A percentile compares a stretch with the other conserved stretches of the same genome.
phyloP scores from a whole-genome alignment of 92 coral and sea anemone genomes.

The Pocillopora grandis region DNA sequence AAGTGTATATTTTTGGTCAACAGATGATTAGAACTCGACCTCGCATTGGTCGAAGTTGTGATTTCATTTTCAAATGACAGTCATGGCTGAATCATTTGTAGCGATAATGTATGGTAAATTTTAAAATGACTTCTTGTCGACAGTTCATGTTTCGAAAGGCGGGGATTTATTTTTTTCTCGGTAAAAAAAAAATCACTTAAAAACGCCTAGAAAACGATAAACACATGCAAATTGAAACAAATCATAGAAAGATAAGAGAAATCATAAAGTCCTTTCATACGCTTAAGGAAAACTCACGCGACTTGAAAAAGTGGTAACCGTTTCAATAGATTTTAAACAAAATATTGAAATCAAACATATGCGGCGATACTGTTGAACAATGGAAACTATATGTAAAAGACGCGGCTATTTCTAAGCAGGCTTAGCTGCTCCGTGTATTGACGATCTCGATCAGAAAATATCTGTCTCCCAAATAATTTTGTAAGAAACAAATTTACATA shows the following conservation, averaged over 20 bases:
- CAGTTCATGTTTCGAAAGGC: conserved; percentile 15
- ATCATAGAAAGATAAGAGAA: neutral
- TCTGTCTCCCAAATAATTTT: neutral
- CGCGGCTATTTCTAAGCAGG: too few species aligned
- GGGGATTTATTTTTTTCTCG: conserved; percentile 5
- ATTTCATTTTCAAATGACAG: conserved; percentile 10
- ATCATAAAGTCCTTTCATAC: neutral
- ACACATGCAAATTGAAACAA: neutral
- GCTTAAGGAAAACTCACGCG: neutral
- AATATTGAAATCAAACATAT: neutral
- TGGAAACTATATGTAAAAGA: too few species aligned
- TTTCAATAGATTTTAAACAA: neutral
- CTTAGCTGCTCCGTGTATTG: too few species aligned
- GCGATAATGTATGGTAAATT: neutral
- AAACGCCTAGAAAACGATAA: neutral
- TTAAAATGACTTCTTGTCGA: neutral
- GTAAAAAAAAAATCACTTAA: conserved; percentile 1
- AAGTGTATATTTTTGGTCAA: conserved; percentile 5
- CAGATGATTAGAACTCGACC: neutral
- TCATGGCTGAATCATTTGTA: neutral
- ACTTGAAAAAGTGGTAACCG: neutral
- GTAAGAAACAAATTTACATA: conserved; percentile 4
- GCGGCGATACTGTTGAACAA: neutral
- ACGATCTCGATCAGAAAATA: neutral
- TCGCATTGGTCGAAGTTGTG: neutral